A percentile compares a stretch with the other conserved stretches of the same genome.
Evolutionary conservation across 2,888 invertebrate species (phyloP).

Genomic region (Therioaphis trifolii): DNA sequence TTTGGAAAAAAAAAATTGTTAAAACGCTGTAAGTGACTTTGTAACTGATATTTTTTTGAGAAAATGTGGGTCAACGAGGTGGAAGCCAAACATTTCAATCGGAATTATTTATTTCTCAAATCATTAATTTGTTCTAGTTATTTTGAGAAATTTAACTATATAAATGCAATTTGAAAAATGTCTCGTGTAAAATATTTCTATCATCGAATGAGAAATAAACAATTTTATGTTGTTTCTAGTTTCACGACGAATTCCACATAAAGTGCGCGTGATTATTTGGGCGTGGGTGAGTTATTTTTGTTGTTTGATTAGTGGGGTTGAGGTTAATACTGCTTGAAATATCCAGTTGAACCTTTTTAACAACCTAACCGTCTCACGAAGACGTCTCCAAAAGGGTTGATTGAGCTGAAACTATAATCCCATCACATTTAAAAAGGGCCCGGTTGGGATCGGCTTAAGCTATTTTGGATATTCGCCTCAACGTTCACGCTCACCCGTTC

Average conservation of each 20-base stretch:
- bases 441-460: neutral
- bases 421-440: conserved; percentile 28
- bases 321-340: conserved; percentile 33
- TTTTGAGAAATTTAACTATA: no score
- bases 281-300: neutral
- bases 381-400: conserved; percentile 25
- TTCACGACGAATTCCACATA: no score
- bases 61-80: no score
- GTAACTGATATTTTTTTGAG: no score
- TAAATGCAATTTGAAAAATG: no score
- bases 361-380: neutral
- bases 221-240: neutral
- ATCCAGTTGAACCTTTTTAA: conserved; percentile 38
- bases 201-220: neutral
- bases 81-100: no score
- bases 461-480: conserved; percentile 45
- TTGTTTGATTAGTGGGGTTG: conserved; percentile 27
- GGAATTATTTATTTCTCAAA: no score
- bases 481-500: neutral
- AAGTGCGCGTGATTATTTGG: neutral
- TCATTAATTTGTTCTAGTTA: no score
- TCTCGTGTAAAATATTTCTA: no score
- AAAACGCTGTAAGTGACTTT: no score
- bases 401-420: conserved; percentile 45
- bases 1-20: no score